Evolutionary conservation across 2,888 invertebrate genomes (phyloP), one percentile per base, ranked within the genome.

Genomic region (Salpingus planirostris): DNA sequence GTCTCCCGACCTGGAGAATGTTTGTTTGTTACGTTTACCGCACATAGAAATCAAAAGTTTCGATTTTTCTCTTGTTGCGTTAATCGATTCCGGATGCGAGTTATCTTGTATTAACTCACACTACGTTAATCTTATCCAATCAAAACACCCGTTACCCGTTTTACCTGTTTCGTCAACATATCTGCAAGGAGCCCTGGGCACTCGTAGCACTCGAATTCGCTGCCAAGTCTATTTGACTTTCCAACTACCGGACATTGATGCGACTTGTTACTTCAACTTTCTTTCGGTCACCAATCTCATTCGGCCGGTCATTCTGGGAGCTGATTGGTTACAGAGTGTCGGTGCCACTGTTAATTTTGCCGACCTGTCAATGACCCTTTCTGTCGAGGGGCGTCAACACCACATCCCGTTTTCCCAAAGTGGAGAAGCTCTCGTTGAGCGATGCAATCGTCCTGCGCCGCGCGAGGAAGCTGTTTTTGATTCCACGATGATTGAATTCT

Each of bases 61-160:
- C 18, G 18, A 8, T 8, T 8, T 18, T 5, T 18, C 8, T 6
- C 8, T 18, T 8, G 5, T 18, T 18, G 18, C 18, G 5, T 18
- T 45, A 13, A 15, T 45, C 5, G 45, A 45, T 27, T 34, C 43
- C n/a, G 43, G 45, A 7, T 29, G 36, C 23, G 43, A 44, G 24
- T 37, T 44, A 1, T 31, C 41, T 10, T 44, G 44, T 21, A 30
- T 44, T 6, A 27, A 35, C n/a, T 31, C 37, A 25, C 35, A 44
- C 3, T 10, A 33, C 8, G 38, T 36, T 27, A 6, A 13, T n/a
- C 27, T 18, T 11, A 29, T 40, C 11, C 11, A 15, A 11, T 11
- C 18, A 2, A 13, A 26, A 22, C 13, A 23, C 6, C 10, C 14
- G 10, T 10, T 33, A 6, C 38, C 40, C 1, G 33, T 27, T 5